Conservation (phyloP, 2,113 vertebrate genomes). For the Chamaea fasciata region DNA sequence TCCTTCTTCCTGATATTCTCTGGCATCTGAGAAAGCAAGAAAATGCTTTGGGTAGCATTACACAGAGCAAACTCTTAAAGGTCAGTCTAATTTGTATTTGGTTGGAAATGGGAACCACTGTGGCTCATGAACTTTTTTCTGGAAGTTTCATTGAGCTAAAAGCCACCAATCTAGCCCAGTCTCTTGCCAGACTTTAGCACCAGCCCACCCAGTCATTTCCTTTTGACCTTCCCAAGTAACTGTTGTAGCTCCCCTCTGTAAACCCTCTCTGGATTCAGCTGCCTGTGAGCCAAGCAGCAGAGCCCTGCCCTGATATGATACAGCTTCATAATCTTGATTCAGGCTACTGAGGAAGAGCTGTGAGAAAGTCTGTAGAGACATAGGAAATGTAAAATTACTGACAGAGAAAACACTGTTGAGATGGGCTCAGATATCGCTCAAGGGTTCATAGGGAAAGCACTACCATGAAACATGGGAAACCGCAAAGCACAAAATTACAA, state of each 20-base stretch:
- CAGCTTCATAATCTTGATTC: not conserved
- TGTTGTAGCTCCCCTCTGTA: not conserved
- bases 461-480: not conserved
- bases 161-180: not conserved
- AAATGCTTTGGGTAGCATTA: not conserved
- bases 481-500: not conserved
- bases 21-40: not conserved
- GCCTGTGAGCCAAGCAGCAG: not conserved
- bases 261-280: not conserved
- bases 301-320: not conserved
- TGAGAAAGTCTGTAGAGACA: not conserved
- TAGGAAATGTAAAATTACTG: not conserved
- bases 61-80: constrained; percentile 4
- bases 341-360: not conserved
- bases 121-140: constrained; percentile 4
- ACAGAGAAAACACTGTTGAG: not conserved
- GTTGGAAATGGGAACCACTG: not conserved
- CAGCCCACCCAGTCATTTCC: not conserved
- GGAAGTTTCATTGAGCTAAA: not conserved
- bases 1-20: not conserved
- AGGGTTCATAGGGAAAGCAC: not conserved
- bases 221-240: not conserved
- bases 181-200: not conserved
- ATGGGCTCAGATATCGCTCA: not conserved
- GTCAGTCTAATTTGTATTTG: not conserved